Base-by-base conservation (phyloP, 2,888 invertebrate species). In the Digitonthophagus gazella region DNA sequence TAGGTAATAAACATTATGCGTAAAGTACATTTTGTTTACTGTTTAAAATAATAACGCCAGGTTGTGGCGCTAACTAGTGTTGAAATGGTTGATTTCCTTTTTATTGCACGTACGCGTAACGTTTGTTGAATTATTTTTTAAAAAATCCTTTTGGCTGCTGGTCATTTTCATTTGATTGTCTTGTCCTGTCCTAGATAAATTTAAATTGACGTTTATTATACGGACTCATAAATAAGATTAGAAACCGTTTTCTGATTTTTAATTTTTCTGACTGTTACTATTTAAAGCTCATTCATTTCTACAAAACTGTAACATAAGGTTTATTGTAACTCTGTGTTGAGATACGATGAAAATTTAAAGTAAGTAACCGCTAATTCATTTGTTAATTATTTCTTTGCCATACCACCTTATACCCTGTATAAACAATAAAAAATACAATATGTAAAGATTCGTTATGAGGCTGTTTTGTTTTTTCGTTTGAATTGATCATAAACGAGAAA, bases 401-500 rank as follows among this genome's bases (percentile, higher is more conserved):
- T 44, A 44, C 28, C 28, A 44, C 11, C 28, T 5, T 44, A 8
- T 44, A 8, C 11, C 11, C 28, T 20, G 61, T 61, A 16, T 61
- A 61, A 19, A 58, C 58, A 54, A 18, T 18, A 28, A 58, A 67
- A 15, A 58, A 19, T 58, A 15, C 67, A 28, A 58, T 67, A 58
- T 67, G 22, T 58, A 58, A 58, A 44, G 28, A 11, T 61, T 18
- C 20, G 18, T 15, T 58, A 61, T 16, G 61, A 61, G 61, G 61
- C 61, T 61, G 61, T 61, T 11, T 65, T 65, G n/a, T n/a, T 4
- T 20, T 19, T 58, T 20, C n/a, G 16, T 16, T 57, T 57, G 57
- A 57, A 14, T 57, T 57, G 57, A 57, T 57, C 8, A 57, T 57
- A 15, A 57, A 15, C 16, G 16, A 57, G 64, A 65, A 70, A 65